Conservation (phyloP, 2,797 vertebrate genomes). For the Odontamblyopus lacepedii region DNA sequence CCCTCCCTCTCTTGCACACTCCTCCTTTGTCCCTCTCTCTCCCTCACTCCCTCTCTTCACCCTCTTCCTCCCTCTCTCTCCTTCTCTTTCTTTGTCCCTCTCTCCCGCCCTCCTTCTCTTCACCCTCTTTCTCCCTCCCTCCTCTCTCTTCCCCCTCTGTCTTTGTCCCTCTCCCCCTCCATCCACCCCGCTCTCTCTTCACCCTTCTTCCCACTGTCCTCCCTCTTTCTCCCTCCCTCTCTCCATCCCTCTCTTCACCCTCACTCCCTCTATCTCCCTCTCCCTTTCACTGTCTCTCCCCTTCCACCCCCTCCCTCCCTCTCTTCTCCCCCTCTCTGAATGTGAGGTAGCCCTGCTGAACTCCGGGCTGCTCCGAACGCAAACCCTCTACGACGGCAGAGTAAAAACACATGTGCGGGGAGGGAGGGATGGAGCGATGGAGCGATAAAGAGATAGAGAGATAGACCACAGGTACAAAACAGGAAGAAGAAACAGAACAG, state of each 20-base stretch:
- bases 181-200: too few species aligned
- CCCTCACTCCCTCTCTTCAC: background rate
- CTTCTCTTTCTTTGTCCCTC: background rate
- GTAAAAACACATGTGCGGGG: constrained; percentile 71
- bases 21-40: too few species aligned
- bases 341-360: constrained; percentile 66
- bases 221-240: background rate
- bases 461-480: constrained; percentile 5
- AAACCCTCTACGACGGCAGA: constrained; percentile 61
- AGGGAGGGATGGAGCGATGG: constrained; percentile 41
- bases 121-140: background rate
- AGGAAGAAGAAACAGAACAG: background rate
- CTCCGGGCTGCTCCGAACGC: constrained; percentile 73
- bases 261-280: too few species aligned
- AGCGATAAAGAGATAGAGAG: constrained; percentile 11
- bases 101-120: background rate
- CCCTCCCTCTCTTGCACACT: too few species aligned
- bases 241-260: too few species aligned
- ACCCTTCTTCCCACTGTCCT: too few species aligned
- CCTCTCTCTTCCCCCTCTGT: too few species aligned
- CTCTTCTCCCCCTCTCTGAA: background rate
- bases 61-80: background rate
- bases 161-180: background rate
- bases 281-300: too few species aligned
- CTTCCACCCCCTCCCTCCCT: too few species aligned